These are phyloP conservation scores for Zenarchopterus dispar DNA, from an alignment of 2,797 vertebrate genomes.

Conservation along the genomic window DNA sequence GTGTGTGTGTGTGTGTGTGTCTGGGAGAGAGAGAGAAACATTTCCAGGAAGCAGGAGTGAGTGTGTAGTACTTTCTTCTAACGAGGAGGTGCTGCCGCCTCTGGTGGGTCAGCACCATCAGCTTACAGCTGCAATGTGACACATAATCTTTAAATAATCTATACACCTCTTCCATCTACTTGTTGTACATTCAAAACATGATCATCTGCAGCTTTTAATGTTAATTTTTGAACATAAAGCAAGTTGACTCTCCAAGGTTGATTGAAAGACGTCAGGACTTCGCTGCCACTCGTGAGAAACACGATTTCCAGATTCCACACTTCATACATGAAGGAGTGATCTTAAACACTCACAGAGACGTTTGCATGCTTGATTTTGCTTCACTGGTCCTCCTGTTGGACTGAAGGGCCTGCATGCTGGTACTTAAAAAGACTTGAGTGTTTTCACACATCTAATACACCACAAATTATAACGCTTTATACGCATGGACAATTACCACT, in stretches of 20 bases:
- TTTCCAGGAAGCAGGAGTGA: constrained; percentile 46
- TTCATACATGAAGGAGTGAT: constrained; percentile 7
- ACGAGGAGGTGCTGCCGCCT: constrained; percentile 58
- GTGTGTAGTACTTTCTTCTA: constrained; percentile 20
- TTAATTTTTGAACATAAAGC: too few species aligned
- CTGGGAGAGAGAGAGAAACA: too few species aligned
- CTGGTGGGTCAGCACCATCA: constrained; percentile 44
- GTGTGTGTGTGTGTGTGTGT: neutral
- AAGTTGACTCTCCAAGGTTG: neutral
- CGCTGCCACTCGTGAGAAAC: too few species aligned
- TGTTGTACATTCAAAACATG: neutral
- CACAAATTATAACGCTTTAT: constrained; percentile 41
- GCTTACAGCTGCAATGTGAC: neutral
- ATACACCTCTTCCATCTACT: neutral
- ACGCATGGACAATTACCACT: constrained; percentile 22
- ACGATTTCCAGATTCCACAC: too few species aligned
- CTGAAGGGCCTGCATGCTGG: constrained; percentile 38
- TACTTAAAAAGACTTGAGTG: constrained; percentile 21
- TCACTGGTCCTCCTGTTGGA: constrained; percentile 15
- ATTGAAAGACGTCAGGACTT: neutral
- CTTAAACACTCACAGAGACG: constrained; percentile 19
- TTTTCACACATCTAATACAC: constrained; percentile 30
- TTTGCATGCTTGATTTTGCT: constrained; percentile 26
- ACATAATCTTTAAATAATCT: neutral
- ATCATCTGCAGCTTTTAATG: too few species aligned